These are phyloP conservation scores for Cheilosia vulpina DNA, from an alignment of 2,888 invertebrate species.

Conservation along the genomic window DNA sequence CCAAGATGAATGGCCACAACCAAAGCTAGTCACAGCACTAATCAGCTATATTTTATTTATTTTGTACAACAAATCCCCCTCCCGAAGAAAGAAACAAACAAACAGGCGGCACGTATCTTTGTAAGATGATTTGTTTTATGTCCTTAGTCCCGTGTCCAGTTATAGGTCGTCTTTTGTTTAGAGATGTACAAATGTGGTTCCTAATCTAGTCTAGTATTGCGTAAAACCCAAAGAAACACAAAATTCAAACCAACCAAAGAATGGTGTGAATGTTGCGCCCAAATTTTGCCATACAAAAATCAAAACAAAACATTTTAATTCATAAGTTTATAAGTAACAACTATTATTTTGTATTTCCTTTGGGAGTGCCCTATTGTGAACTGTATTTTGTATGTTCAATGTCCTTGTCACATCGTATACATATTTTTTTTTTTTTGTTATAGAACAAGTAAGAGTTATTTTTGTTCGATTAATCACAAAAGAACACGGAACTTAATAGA, in stretches of 20 bases:
- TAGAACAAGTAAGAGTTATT: slow-evolving; percentile 18
- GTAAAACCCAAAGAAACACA: slow-evolving; percentile 47
- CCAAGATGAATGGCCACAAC: slow-evolving; percentile 78
- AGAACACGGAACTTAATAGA: slow-evolving; percentile 54
- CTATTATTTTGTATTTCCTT: slow-evolving; percentile 44
- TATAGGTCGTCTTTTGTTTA: slow-evolving; percentile 68
- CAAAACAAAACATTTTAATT: slow-evolving; percentile 2
- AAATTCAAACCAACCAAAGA: slow-evolving; percentile 41
- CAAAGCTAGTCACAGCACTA: slow-evolving; percentile 76
- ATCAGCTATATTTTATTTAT: slow-evolving; percentile 43
- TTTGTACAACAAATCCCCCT: slow-evolving; percentile 37
- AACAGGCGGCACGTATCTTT: slow-evolving; percentile 35
- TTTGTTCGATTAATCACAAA: slow-evolving; percentile 22
- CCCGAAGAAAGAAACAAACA: slow-evolving; percentile 3
- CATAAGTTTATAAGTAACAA: background rate
- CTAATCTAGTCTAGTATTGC: slow-evolving; percentile 82
- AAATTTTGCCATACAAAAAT: slow-evolving; percentile 55
- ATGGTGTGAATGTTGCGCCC: slow-evolving; percentile 20
- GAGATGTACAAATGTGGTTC: slow-evolving; percentile 83
- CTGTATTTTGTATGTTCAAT: slow-evolving; percentile 33
- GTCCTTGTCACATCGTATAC: slow-evolving; percentile 30
- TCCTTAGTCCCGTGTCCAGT: slow-evolving; percentile 49
- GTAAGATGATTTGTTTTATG: slow-evolving; percentile 60
- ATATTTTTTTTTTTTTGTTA: slow-evolving; percentile 28
- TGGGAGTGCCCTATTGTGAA: slow-evolving; percentile 3